phyloP scores from a whole-genome alignment of 1,140 invertebrate genomes.

The Eupeodes corollae region DNA sequence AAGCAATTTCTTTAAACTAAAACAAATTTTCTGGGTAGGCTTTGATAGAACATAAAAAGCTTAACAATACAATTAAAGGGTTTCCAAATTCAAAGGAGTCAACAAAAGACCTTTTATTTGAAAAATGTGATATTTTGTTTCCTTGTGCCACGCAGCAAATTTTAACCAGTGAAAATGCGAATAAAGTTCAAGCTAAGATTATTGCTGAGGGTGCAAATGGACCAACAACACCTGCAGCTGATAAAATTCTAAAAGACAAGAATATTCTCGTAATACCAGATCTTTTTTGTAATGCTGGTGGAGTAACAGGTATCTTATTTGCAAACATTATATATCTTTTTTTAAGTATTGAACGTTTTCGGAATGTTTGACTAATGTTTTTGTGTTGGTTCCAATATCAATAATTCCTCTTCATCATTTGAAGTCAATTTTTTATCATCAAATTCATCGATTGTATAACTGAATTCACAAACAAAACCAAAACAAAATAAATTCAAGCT shows the following conservation, averaged over 20 bases:
- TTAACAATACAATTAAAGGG: slow-evolving; percentile 60
- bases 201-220: slow-evolving; percentile 77
- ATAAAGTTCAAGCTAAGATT: slow-evolving; percentile 63
- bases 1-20: neutral
- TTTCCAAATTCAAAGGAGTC: slow-evolving; percentile 57
- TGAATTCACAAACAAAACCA: too few relatives aligned
- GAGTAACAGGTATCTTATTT: slow-evolving; percentile 48
- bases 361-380: too few relatives aligned
- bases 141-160: slow-evolving; percentile 77
- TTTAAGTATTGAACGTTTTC: too few relatives aligned
- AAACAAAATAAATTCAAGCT: too few relatives aligned
- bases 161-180: slow-evolving; percentile 63
- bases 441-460: too few relatives aligned
- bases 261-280: slow-evolving; percentile 77
- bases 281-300: slow-evolving; percentile 73
- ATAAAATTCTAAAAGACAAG: slow-evolving; percentile 58
- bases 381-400: too few relatives aligned
- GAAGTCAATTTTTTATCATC: neutral
- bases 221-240: slow-evolving; percentile 72
- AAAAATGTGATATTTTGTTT: slow-evolving; percentile 78
- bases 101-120: slow-evolving; percentile 50
- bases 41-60: slow-evolving; percentile 40
- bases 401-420: neutral
- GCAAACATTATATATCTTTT: too few relatives aligned
- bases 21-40: slow-evolving; percentile 27